Conservation (phyloP, 2,113 vertebrate genomes). For the Carassius gibelio region DNA sequence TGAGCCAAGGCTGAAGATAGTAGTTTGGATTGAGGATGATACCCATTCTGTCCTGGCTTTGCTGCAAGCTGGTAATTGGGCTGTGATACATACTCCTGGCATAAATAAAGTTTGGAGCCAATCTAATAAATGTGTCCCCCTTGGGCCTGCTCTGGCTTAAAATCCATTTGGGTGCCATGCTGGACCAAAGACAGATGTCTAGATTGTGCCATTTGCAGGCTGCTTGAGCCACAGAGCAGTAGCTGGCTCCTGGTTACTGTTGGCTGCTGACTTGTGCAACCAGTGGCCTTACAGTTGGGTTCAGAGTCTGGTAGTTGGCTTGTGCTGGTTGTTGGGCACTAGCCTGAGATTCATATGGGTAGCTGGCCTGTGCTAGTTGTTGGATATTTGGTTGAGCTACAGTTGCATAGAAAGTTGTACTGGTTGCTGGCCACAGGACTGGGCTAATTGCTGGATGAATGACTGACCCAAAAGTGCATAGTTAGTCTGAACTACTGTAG, state of each 20-base stretch:
- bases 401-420: not conserved
- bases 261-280: not conserved
- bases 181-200: not conserved
- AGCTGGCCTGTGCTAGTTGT: not conserved
- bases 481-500: not conserved
- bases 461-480: not conserved
- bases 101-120: not conserved
- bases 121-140: not conserved
- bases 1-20: not conserved
- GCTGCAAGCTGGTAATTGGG: not conserved
- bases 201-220: not conserved
- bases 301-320: not conserved
- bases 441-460: not conserved
- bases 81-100: not conserved
- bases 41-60: not conserved
- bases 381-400: not conserved
- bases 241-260: not conserved
- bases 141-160: not conserved
- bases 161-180: not conserved
- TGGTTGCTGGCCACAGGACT: not conserved
- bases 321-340: not conserved
- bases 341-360: not conserved
- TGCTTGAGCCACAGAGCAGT: not conserved
- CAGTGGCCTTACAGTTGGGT: no score
- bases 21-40: not conserved